Base-by-base conservation (phyloP, 1,140 invertebrate genomes). In the Micrasema minimum region DNA sequence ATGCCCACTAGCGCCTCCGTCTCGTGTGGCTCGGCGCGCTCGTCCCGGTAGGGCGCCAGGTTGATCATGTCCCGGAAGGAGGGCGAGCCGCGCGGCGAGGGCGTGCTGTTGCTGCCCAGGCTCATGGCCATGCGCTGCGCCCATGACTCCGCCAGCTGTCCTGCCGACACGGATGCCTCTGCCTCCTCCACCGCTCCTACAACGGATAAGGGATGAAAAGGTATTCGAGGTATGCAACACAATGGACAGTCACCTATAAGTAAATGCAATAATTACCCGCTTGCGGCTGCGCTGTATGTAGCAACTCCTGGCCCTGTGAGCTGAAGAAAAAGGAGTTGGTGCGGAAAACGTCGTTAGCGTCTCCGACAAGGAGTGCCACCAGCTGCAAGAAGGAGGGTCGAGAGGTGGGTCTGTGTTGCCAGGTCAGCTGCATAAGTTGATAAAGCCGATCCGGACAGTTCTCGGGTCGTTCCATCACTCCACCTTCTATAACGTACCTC, bases 401-500 rank as follows among this genome's bases (percentile, higher is more conserved):
- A 22, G 84, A 82, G 22, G 86, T 85, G 5, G 92, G 87, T 76
- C 92, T 90, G 78, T 92, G 91, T 75, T 89, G 87, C 96, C 96
- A 99, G 78, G 95, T 98, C 45, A 86, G 83, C 66, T 90, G 86
- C 97, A 99, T 99, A 35, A 99, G 81, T 57, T 90, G 85, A 80
- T 95, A 96, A 76, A 99, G 82, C 75, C 91, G 88, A 69, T 96
- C 92, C 0, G 96, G 96, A 85, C 97, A 99, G 78, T 96, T 94
- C 79, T 96, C 94, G 0, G 97, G 97, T 61, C 90, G 88, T 78
- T 96, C 92, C 95, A 99, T 96, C 18, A 96, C 90, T 23, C 92
- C 92, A 9, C 95, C 94, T 71, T 94, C 92, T 66, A 94, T 92
- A 46, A 99, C 96, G 83, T 94, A 96, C 20, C 91, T 88, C 72